Evolutionary conservation across 1,140 invertebrate genomes (phyloP).

Genomic region (Drosophila bifasciata): DNA sequence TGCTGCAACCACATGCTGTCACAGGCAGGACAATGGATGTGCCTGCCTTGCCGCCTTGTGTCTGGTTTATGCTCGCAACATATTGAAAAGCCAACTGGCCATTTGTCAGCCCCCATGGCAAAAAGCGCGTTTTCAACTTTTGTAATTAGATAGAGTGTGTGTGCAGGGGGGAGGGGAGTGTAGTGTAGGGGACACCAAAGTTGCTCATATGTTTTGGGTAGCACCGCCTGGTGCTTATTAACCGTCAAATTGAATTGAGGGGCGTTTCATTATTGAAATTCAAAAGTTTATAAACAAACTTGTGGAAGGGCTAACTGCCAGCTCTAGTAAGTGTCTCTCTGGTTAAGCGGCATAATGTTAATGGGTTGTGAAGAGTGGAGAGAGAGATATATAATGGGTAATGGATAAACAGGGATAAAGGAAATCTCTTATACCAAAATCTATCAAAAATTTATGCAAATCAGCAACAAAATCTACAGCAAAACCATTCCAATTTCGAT

Average conservation of each 20-base stretch:
- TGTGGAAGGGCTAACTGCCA: too few species aligned
- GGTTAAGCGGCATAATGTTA: too few species aligned
- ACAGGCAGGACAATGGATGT: slow-evolving; percentile 51
- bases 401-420: too few species aligned
- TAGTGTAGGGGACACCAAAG: slow-evolving; percentile 4
- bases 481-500: too few species aligned
- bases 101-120: slow-evolving; percentile 67
- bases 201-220: slow-evolving; percentile 3
- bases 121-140: slow-evolving; percentile 57
- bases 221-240: slow-evolving; percentile 9
- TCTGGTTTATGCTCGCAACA: slow-evolving; percentile 69
- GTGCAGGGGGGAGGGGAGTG: slow-evolving; percentile 6
- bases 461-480: too few species aligned
- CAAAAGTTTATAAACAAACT: too few species aligned
- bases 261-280: slow-evolving; percentile 7
- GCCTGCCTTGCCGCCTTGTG: slow-evolving; percentile 30
- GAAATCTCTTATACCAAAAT: too few species aligned
- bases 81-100: slow-evolving; percentile 72
- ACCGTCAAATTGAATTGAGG: slow-evolving; percentile 6
- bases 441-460: too few species aligned
- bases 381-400: too few species aligned
- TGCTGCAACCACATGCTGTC: slow-evolving; percentile 44
- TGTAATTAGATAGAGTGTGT: slow-evolving; percentile 70
- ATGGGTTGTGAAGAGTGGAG: too few species aligned
- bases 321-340: too few species aligned